Evolutionary conservation across 2,797 vertebrate species (phyloP).

Genomic region (Enteromius fasciolatus): DNA sequence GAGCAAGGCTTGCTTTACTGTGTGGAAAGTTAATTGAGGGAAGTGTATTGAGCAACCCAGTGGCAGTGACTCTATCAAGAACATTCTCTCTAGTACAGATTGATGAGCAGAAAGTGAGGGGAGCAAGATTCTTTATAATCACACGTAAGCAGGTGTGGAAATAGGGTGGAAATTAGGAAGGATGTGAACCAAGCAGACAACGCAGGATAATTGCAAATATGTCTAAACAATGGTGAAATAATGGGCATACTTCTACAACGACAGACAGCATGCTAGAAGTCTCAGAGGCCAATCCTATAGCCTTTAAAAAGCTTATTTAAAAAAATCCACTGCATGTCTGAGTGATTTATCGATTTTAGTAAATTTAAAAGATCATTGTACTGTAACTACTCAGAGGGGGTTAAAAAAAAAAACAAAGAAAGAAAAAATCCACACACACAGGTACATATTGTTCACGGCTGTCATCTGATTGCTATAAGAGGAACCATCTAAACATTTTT

Average conservation of each 20-base stretch:
- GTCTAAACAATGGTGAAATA: not conserved
- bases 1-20: conserved; percentile 51
- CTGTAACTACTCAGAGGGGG: not conserved
- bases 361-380: not conserved
- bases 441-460: not conserved
- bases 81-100: conserved; percentile 41
- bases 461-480: not conserved
- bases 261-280: not conserved
- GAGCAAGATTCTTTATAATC: conserved; percentile 10
- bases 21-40: conserved; percentile 66
- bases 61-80: conserved; percentile 40
- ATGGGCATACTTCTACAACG: not conserved
- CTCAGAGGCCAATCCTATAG: not conserved
- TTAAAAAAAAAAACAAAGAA: not conserved
- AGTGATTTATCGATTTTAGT: not conserved
- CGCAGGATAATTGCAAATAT: not conserved
- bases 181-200: conserved; percentile 28
- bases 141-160: conserved; percentile 26
- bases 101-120: conserved; percentile 19
- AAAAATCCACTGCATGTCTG: not conserved
- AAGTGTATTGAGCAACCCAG: conserved; percentile 49
- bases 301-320: not conserved
- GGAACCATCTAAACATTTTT: not conserved
- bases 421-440: not conserved
- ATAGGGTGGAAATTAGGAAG: conserved; percentile 7